A percentile compares a stretch with the other conserved stretches of the same genome.
These are phyloP conservation scores for Isoperla grammatica DNA, from an alignment of 2,888 invertebrate species.

Conservation along the genomic window DNA sequence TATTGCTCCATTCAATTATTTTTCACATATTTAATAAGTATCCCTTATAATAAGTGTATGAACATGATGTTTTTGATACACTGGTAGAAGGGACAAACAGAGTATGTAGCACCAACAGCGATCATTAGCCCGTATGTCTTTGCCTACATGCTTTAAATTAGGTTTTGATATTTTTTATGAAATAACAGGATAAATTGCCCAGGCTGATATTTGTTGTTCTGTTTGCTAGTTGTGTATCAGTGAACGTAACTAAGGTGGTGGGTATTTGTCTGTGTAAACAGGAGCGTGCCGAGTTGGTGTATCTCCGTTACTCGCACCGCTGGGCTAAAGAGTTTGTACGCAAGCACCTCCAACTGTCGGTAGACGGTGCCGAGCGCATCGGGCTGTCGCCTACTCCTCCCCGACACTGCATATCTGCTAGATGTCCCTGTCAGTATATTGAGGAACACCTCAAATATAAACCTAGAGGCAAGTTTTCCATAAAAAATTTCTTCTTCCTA, in stretches of 20 bases:
- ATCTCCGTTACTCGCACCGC: slow-evolving; percentile 76
- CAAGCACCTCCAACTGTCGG: slow-evolving; percentile 59
- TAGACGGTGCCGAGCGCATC: slow-evolving; percentile 44
- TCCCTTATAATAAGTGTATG: no score
- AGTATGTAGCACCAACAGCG: no score
- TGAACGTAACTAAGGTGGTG: slow-evolving; percentile 25
- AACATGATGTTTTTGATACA: no score
- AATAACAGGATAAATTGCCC: no score
- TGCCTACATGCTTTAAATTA: no score
- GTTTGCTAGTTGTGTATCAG: background rate
- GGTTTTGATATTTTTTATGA: no score
- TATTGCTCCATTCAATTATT: no score
- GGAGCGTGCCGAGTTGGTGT: slow-evolving; percentile 77
- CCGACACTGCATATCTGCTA: slow-evolving; percentile 70
- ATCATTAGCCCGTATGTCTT: no score
- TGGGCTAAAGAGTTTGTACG: slow-evolving; percentile 77
- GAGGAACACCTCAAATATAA: slow-evolving; percentile 85
- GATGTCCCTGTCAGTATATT: slow-evolving; percentile 86
- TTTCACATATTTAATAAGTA: no score
- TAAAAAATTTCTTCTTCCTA: slow-evolving; percentile 43
- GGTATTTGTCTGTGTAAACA: slow-evolving; percentile 43
- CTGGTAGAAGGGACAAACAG: no score
- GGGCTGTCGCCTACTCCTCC: slow-evolving; percentile 52
- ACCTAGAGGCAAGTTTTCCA: slow-evolving; percentile 55
- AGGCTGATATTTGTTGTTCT: no score